phyloP scores from a whole-genome alignment of 2,797 vertebrate species.

The Spinus pinus region DNA sequence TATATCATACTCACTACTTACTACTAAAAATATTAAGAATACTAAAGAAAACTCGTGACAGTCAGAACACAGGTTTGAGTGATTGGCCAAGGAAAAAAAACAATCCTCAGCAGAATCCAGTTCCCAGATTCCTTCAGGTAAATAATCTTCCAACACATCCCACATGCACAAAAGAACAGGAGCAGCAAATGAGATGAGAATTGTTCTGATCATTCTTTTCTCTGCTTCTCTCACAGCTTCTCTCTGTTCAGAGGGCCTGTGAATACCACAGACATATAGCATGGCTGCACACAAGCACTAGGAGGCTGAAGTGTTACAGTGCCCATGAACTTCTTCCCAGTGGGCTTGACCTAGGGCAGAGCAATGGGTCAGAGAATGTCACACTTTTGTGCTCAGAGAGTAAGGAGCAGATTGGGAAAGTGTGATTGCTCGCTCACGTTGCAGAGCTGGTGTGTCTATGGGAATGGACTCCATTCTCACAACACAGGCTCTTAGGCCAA shows the following conservation, averaged over 20 bases:
- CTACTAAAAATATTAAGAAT: too few relatives aligned
- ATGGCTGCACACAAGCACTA: too few relatives aligned
- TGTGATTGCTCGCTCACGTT: not conserved
- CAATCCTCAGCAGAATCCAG: not conserved
- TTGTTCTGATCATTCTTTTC: not conserved
- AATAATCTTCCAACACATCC: not conserved
- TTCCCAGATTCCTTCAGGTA: not conserved
- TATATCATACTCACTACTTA: too few relatives aligned
- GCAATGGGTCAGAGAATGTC: not conserved
- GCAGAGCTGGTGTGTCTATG: not conserved
- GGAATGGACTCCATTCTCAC: not conserved
- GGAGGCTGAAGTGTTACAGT: fast-evolving
- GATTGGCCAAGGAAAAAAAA: too few relatives aligned
- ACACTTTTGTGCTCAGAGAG: not conserved
- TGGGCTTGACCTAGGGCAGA: not conserved
- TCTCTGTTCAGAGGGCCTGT: not conserved
- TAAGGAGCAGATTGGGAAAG: fast-evolving
- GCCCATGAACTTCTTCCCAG: not conserved
- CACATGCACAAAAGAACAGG: too few relatives aligned
- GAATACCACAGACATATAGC: not conserved
- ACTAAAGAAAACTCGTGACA: too few relatives aligned
- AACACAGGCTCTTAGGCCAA: fast-evolving
- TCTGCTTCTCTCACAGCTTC: not conserved
- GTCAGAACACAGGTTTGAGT: too few relatives aligned
- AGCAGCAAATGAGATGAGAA: not conserved